Base-by-base conservation (phyloP, 1,140 invertebrate species). In the Elysia chlorotica region DNA sequence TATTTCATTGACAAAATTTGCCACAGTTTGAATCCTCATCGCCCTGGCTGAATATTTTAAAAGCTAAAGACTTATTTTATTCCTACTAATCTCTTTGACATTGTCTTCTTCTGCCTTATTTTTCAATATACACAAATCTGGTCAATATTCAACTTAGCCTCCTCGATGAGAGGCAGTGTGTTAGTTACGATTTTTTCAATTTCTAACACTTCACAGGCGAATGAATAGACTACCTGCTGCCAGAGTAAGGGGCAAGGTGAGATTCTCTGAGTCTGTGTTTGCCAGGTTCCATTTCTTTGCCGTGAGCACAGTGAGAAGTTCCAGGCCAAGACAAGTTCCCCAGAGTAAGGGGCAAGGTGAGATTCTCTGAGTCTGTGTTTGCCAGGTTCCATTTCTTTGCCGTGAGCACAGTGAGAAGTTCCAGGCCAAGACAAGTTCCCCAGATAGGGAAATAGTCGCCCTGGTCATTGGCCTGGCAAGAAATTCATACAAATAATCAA, bases 351-450 rank as follows among this genome's bases (percentile, higher is more conserved):
- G 92, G 91, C 21, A 93, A 75, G 33, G 91, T 85, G 33, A 90
- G 86, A 66, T 91, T 90, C 0, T 82, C 80, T 10, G 92, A 91
- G 19, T 83, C 85, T 81, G 93, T 95, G 30, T 79, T 31, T 10
- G 83, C 86, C 59, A 93, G 88, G 33, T 92, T 90, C 31, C 81
- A 66, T 25, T 76, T 59, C 21, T 78, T 90, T 0, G 92, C 90
- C 4, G 91, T 91, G 1, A 93, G 81, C 74, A 91, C 92, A 19
- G 92, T 90, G 33, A 97, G 83, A 23, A 95, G 84, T 83, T 97
- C 93, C 85, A 96, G 95, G 36, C 96, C 95, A 2, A 96, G 88
- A 84, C 96, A 97, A 10, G 93, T 96, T 2, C 94, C 95, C 89
- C 94, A 93, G 33, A 97, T 87, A 0, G 95, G 95, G 83, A 96